phyloP scores from a whole-genome alignment of 2,888 invertebrate species.

The Iphiclides podalirius region DNA sequence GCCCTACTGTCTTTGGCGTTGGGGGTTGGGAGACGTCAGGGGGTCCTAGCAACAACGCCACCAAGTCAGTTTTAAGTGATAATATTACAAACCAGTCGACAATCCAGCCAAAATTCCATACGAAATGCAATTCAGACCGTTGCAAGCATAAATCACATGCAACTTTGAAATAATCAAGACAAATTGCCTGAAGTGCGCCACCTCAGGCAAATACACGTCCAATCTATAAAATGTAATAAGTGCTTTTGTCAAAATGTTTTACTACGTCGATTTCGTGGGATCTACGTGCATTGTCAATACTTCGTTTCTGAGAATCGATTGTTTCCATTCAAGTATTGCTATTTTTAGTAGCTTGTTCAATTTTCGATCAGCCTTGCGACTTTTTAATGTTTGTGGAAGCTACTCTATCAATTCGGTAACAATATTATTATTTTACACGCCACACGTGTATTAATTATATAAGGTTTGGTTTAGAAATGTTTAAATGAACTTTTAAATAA shows the following conservation, averaged over 20 bases:
- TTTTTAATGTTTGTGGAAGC: neutral
- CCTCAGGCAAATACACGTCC: slow-evolving; percentile 48
- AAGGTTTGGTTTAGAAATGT: too few species aligned
- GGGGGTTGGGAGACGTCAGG: too few species aligned
- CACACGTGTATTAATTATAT: too few species aligned
- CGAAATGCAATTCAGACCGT: neutral
- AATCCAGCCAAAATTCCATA: too few species aligned
- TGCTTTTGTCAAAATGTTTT: slow-evolving; percentile 48
- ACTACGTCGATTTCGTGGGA: slow-evolving; percentile 38
- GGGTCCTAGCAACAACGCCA: too few species aligned
- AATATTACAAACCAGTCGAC: too few species aligned
- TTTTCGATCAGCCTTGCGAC: slow-evolving; percentile 19
- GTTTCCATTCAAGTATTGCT: slow-evolving; percentile 27
- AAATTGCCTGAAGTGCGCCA: slow-evolving; percentile 24
- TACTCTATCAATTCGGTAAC: neutral
- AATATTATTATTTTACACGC: slow-evolving; percentile 5
- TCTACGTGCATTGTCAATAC: slow-evolving; percentile 50
- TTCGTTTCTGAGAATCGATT: slow-evolving; percentile 47
- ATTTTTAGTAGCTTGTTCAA: slow-evolving; percentile 14
- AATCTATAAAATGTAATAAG: slow-evolving; percentile 61
- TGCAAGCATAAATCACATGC: slow-evolving; percentile 1
- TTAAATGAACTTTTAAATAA: too few species aligned
- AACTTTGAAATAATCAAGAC: slow-evolving; percentile 8
- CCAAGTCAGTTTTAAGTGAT: too few species aligned
- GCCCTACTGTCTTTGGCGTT: too few species aligned